Evolutionary conservation across 2,888 invertebrate species (phyloP).

Genomic region (Danaus chrysippus): DNA sequence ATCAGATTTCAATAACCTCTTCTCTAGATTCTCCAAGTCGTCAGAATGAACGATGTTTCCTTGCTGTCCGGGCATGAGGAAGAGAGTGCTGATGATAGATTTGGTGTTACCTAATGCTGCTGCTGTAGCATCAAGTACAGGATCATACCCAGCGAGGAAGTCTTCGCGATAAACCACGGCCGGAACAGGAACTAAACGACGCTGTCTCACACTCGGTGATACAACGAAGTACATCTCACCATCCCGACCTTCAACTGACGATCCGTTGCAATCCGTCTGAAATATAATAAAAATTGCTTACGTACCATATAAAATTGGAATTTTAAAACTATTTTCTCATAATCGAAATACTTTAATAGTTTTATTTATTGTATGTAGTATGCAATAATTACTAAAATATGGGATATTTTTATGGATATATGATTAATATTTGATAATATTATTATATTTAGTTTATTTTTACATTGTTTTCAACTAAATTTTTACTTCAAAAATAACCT

Average conservation of each 20-base stretch:
- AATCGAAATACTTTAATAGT: too few relatives aligned
- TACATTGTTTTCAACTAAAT: too few relatives aligned
- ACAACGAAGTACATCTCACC: constrained; percentile 93
- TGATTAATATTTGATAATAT: too few relatives aligned
- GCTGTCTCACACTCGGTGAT: constrained; percentile 87
- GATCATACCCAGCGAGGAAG: constrained; percentile 91
- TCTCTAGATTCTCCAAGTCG: constrained; percentile 86
- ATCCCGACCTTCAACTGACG: constrained; percentile 87
- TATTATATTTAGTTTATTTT: too few relatives aligned
- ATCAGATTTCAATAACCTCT: constrained; percentile 82
- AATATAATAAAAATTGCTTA: constrained; percentile 42
- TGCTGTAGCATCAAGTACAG: constrained; percentile 89
- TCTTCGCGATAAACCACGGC: constrained; percentile 88
- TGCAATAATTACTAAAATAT: too few relatives aligned
- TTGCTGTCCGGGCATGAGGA: constrained; percentile 92
- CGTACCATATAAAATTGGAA: background rate
- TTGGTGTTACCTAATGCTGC: constrained; percentile 86
- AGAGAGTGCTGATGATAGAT: constrained; percentile 86
- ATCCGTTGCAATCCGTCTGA: constrained; percentile 88
- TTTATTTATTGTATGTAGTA: too few relatives aligned
- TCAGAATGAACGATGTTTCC: constrained; percentile 89
- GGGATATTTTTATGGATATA: too few relatives aligned
- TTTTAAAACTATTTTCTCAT: background rate
- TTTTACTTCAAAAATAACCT: too few relatives aligned
- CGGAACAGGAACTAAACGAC: constrained; percentile 89